A percentile compares a stretch with the other conserved stretches of the same genome.
These are phyloP conservation scores for Procavia capensis DNA, from an alignment of 2,113 vertebrate genomes.

Conservation along the genomic window DNA sequence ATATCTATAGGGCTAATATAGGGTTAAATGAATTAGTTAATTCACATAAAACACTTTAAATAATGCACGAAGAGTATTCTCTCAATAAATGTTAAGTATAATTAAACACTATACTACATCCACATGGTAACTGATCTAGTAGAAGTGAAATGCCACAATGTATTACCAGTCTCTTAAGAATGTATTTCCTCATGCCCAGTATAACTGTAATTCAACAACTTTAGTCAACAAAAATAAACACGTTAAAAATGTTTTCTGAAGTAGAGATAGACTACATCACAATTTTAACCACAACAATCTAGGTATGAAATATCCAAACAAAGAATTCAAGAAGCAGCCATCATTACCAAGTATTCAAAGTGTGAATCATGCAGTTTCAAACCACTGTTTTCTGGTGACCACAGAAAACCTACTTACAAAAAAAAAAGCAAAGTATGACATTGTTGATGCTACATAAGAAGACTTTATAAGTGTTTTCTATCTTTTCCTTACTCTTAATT, in stretches of 20 bases:
- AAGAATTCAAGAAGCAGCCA: conserved; percentile 7
- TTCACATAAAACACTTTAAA: background rate
- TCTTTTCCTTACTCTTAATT: accelerated
- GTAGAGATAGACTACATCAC: background rate
- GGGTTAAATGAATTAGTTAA: background rate
- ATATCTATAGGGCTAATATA: background rate
- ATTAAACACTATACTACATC: background rate
- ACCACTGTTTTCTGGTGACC: background rate
- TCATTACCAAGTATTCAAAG: background rate
- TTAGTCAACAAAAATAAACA: conserved; percentile 23
- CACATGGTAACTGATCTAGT: background rate
- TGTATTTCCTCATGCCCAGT: background rate
- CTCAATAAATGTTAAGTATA: background rate
- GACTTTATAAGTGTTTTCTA: background rate
- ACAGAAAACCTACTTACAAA: background rate
- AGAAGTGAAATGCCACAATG: background rate
- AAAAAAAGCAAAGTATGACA: conserved; percentile 13
- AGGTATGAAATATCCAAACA: conserved; percentile 19
- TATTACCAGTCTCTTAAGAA: background rate
- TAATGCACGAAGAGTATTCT: background rate
- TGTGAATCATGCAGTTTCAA: conserved; percentile 32
- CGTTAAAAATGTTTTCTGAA: background rate
- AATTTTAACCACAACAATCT: background rate
- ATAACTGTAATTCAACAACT: background rate
- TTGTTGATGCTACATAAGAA: background rate